These are phyloP conservation scores for Corythornis leucogaster DNA, from an alignment of 2,797 vertebrate species.

Conservation along the genomic window DNA sequence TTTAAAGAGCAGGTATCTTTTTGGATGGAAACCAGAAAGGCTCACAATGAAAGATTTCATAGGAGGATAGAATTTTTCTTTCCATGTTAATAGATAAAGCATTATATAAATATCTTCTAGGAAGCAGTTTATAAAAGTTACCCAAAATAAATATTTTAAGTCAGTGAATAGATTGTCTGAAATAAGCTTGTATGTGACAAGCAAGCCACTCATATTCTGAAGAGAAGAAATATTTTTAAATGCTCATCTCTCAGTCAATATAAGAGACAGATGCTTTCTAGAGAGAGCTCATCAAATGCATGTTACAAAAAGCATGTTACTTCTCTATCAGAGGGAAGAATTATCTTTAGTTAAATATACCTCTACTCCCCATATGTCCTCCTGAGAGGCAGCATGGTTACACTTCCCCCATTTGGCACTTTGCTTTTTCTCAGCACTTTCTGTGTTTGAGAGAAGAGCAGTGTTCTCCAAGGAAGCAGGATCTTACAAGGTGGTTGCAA, in stretches of 20 bases:
- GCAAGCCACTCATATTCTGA: not conserved
- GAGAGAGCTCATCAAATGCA: not conserved
- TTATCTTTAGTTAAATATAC: not conserved
- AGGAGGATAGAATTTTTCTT: not conserved
- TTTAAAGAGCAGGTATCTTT: not conserved
- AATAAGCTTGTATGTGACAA: not conserved
- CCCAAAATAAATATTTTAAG: not conserved
- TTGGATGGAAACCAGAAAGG: not conserved
- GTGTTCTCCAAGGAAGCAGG: not conserved
- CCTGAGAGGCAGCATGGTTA: not conserved
- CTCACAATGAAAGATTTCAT: not conserved
- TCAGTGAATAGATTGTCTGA: not conserved
- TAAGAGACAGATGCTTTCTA: not conserved
- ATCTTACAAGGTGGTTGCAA: not conserved
- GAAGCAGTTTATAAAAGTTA: constrained; percentile 2
- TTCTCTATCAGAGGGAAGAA: not conserved
- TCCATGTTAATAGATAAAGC: not conserved
- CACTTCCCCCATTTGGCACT: not conserved
- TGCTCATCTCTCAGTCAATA: not conserved
- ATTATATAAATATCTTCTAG: not conserved
- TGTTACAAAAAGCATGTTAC: not conserved
- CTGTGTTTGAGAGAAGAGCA: not conserved
- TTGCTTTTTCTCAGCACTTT: not conserved
- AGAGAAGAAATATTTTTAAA: not conserved
- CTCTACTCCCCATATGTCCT: not conserved